Conservation (phyloP, 1,140 invertebrate species). For the Cepaea nemoralis region DNA sequence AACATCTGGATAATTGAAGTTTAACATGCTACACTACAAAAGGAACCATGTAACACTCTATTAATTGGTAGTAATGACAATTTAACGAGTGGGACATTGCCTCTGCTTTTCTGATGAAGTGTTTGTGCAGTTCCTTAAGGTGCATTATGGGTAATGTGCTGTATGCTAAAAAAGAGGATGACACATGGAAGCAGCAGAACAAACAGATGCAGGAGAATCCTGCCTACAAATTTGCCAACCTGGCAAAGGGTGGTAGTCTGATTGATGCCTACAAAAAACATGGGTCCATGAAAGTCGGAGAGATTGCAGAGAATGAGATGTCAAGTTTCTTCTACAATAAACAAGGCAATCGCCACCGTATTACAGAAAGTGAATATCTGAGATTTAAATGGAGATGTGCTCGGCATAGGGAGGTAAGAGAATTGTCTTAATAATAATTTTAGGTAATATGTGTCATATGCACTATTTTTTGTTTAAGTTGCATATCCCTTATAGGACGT, state of each 20-base stretch:
- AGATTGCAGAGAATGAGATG: slow-evolving; percentile 89
- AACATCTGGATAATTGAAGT: background rate
- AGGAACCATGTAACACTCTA: background rate
- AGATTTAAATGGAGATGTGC: slow-evolving; percentile 87
- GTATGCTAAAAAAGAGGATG: slow-evolving; percentile 41
- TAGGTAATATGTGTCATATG: too few species aligned
- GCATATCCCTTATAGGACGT: too few species aligned
- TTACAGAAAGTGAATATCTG: slow-evolving; percentile 91
- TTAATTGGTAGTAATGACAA: background rate
- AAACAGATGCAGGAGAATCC: slow-evolving; percentile 72
- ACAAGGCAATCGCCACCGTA: slow-evolving; percentile 86
- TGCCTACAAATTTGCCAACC: slow-evolving; percentile 72
- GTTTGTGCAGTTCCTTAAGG: background rate
- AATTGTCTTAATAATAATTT: too few species aligned
- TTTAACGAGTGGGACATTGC: background rate
- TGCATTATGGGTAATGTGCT: slow-evolving; percentile 29
- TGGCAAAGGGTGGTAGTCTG: slow-evolving; percentile 77
- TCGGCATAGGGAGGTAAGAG: slow-evolving; percentile 16
- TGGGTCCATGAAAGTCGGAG: slow-evolving; percentile 80
- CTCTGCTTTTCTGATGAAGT: background rate
- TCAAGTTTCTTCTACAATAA: slow-evolving; percentile 90
- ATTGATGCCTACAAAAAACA: slow-evolving; percentile 83
- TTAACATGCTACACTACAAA: background rate
- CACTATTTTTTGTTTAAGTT: too few species aligned
- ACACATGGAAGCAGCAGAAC: slow-evolving; percentile 74